These are phyloP conservation scores for Melanostoma mellinum DNA, from an alignment of 2,888 invertebrate genomes.

Conservation along the genomic window DNA sequence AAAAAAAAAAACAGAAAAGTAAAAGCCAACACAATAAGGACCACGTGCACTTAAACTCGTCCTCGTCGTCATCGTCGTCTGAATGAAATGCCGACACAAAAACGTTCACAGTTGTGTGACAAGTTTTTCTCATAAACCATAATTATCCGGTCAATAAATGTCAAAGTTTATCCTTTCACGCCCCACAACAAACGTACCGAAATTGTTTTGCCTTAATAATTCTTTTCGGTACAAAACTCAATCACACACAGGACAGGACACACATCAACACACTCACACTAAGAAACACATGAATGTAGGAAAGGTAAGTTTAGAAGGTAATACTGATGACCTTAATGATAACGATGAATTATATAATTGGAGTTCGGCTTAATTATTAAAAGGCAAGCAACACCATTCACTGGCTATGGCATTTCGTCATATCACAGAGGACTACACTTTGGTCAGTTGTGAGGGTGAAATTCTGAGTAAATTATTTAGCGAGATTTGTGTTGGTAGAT, in stretches of 20 bases:
- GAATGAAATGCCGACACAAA: not conserved
- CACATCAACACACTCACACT: constrained; percentile 1
- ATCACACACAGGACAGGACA: not conserved
- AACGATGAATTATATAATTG: constrained; percentile 68
- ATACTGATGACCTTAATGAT: constrained; percentile 67
- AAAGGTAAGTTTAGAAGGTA: constrained; percentile 11
- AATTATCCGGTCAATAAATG: constrained; percentile 71
- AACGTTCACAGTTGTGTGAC: constrained; percentile 47
- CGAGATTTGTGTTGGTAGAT: constrained; percentile 30
- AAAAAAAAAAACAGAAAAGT: constrained; percentile 1
- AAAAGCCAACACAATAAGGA: constrained; percentile 25
- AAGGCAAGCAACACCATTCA: constrained; percentile 1
- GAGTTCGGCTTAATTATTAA: constrained; percentile 66
- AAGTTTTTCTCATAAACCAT: constrained; percentile 65
- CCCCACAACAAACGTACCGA: constrained; percentile 21
- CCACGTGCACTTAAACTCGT: constrained; percentile 8
- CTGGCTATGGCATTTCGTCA: not conserved
- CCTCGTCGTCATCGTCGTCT: not conserved
- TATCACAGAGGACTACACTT: not conserved
- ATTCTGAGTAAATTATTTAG: constrained; percentile 55
- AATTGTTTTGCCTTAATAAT: constrained; percentile 13
- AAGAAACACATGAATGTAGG: constrained; percentile 1
- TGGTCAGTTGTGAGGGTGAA: constrained; percentile 2
- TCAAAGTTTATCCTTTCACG: constrained; percentile 68
- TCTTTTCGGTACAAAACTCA: constrained; percentile 1